These are phyloP conservation scores for Podargus strigoides DNA, from an alignment of 2,797 vertebrate genomes.

Conservation along the genomic window DNA sequence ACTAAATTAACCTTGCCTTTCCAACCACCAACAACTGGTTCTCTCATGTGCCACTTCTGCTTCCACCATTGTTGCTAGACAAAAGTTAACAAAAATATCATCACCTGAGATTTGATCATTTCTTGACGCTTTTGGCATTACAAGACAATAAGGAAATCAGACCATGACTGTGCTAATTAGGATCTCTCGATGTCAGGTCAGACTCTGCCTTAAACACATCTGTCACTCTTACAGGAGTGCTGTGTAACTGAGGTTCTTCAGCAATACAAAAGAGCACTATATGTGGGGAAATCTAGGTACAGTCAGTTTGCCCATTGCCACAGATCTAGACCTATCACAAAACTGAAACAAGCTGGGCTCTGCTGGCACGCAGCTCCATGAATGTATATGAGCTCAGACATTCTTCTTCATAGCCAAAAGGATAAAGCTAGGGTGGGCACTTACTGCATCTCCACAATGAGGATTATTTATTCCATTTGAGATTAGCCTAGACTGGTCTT, in stretches of 20 bases:
- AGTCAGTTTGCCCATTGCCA: background rate
- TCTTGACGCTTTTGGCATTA: background rate
- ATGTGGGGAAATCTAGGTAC: rapidly evolving
- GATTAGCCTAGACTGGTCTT: background rate
- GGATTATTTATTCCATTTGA: background rate
- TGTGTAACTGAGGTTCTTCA: background rate
- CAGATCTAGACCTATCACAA: background rate
- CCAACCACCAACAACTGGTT: background rate
- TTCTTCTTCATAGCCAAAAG: background rate
- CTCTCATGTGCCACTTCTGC: background rate
- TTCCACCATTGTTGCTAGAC: background rate
- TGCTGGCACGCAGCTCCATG: background rate
- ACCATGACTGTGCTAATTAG: background rate
- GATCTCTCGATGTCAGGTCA: background rate
- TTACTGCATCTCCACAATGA: background rate
- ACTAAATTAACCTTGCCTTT: background rate
- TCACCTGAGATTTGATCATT: background rate
- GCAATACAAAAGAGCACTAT: background rate
- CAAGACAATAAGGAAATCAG: background rate
- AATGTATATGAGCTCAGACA: background rate
- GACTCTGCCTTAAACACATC: background rate
- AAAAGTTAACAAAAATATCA: background rate
- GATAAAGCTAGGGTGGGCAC: rapidly evolving
- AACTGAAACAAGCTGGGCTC: background rate
- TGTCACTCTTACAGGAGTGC: background rate